These are phyloP conservation scores for Bradypus variegatus DNA, from an alignment of 2,797 vertebrate genomes.

Conservation along the genomic window DNA sequence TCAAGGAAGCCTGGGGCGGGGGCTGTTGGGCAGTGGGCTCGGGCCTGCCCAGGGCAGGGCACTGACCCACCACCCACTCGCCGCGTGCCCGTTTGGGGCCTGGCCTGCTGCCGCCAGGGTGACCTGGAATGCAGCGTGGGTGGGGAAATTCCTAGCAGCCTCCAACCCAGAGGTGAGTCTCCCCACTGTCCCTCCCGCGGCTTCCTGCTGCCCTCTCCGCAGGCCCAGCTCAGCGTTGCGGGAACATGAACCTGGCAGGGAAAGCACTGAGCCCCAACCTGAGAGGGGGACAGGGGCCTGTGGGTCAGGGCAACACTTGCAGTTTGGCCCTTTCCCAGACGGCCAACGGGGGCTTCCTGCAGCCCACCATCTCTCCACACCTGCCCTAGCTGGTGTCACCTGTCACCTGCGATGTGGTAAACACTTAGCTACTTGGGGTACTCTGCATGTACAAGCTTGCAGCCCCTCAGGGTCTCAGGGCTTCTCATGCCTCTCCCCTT, in stretches of 20 bases:
- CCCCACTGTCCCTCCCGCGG: neutral
- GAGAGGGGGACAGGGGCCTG: neutral
- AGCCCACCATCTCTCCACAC: neutral
- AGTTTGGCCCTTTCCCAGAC: neutral
- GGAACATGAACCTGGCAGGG: neutral
- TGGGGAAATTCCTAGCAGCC: slow-evolving; percentile 48
- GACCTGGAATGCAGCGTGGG: slow-evolving; percentile 56
- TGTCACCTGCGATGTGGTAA: rapidly evolving
- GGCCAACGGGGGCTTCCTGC: neutral
- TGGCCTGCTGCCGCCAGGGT: neutral
- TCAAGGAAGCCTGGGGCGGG: neutral
- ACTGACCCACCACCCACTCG: neutral
- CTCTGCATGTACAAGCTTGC: neutral
- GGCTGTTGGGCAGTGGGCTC: neutral
- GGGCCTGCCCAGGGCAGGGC: neutral
- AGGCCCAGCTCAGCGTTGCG: neutral
- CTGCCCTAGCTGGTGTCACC: neutral
- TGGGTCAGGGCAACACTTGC: neutral
- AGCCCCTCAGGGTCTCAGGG: neutral
- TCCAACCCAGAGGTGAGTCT: neutral
- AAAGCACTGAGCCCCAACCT: neutral
- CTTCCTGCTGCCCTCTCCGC: slow-evolving; percentile 26
- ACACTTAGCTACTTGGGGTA: neutral
- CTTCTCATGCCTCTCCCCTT: neutral
- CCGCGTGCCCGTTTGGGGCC: neutral